Base-by-base conservation (phyloP, 1,140 invertebrate genomes). In the Drosophila nebulosa region DNA sequence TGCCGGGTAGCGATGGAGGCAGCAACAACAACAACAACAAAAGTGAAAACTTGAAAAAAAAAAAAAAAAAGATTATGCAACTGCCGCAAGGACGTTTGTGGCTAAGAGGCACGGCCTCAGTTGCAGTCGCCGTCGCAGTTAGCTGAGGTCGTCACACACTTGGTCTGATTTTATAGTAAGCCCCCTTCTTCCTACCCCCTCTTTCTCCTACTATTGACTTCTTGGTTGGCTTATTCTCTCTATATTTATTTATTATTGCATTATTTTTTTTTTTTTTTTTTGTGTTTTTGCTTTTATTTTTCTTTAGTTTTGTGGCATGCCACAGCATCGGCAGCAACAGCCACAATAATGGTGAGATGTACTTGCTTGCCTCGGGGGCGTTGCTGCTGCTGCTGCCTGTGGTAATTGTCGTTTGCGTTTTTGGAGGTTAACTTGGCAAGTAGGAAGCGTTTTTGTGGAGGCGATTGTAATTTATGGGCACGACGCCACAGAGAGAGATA, bases 51-150 rank as follows among this genome's bases (percentile, higher is more conserved):
- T 80, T 88, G 81, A 78, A 88, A 81, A 86, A 80, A 65, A 71
- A 74, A 89, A 84, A 88, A 78, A 88, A 81, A 86, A 80, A 65
- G 64, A 74, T 88, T 89, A 88, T 89, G 84, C 76, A 89, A 89
- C 65, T 79, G 76, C 84, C 67, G 79, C 83, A 88, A 88, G 84
- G 84, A 89, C 84, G 84, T 88, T 88, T 89, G 84, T 65, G 66
- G 81, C 80, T 73, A 69, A 85, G 72, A 84, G 79, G 79, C 79
- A 63, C 72, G 61, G 53, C 64, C 56, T 27, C 22, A 53, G 30
- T 10, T 10, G 2, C 30, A 32, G 61, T 60, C 53, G 50, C 10
- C 10, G 30, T 10, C 69, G 46, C 50, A 70, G 61, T 63, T 53
- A 53, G 39, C 81, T 59, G 73, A 85, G 80, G 81, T 85, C 80